Evolutionary conservation across 2,888 invertebrate genomes (phyloP).

Genomic region (Scaeva pyrastri): DNA sequence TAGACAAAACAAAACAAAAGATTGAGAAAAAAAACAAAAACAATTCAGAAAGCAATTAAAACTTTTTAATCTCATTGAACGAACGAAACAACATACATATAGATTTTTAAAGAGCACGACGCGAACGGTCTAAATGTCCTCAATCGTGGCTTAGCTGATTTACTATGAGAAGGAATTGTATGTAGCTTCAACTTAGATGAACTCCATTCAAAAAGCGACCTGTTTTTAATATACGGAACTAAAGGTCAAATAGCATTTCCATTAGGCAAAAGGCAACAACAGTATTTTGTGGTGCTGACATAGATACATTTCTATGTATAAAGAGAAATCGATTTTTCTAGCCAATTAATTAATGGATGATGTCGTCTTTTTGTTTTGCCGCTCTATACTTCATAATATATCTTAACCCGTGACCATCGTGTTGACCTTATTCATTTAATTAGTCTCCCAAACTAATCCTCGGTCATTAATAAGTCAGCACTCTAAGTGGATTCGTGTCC

Average conservation of each 20-base stretch:
- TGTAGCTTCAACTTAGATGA: slow-evolving; percentile 20
- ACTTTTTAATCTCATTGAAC: slow-evolving; percentile 70
- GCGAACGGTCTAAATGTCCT: slow-evolving; percentile 64
- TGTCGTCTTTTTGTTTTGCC: slow-evolving; percentile 1
- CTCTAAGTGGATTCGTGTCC: slow-evolving; percentile 41
- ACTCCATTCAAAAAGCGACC: slow-evolving; percentile 33
- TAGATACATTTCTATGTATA: slow-evolving; percentile 11
- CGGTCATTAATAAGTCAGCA: slow-evolving; percentile 62
- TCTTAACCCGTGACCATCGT: slow-evolving; percentile 23
- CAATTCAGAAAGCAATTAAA: slow-evolving; percentile 69
- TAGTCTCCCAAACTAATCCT: slow-evolving; percentile 66
- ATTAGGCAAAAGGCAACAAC: neutral
- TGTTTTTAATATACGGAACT: slow-evolving; percentile 8
- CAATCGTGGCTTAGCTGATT: slow-evolving; percentile 45
- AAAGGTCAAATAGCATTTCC: slow-evolving; percentile 64
- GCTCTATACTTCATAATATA: neutral
- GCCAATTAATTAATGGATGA: slow-evolving; percentile 63
- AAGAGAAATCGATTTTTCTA: slow-evolving; percentile 54
- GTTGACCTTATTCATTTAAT: slow-evolving; percentile 62
- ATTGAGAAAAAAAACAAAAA: slow-evolving; percentile 1
- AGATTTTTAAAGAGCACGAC: slow-evolving; percentile 43
- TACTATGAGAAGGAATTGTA: neutral
- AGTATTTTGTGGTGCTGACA: slow-evolving; percentile 3
- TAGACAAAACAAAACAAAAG: slow-evolving; percentile 7
- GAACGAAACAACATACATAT: slow-evolving; percentile 6